These are phyloP conservation scores for Bubo bubo DNA, from an alignment of 2,113 vertebrate genomes.

Conservation along the genomic window DNA sequence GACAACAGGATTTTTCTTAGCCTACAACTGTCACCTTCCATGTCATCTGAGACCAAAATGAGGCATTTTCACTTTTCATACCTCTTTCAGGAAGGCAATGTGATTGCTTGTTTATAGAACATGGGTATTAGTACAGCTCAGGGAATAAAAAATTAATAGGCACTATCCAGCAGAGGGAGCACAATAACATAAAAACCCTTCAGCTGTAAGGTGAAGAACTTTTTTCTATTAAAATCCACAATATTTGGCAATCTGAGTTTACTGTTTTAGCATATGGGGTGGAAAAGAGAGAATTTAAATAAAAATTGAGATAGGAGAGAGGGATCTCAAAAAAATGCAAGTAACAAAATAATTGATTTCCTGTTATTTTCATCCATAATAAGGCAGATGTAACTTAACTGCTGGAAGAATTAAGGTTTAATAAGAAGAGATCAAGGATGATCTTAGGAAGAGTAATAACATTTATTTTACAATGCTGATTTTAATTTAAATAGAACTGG, in stretches of 20 bases:
- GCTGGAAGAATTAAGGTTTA: neutral
- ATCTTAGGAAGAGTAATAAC: neutral
- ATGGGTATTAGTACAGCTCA: neutral
- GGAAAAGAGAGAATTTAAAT: neutral
- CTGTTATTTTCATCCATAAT: neutral
- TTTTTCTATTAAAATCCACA: neutral
- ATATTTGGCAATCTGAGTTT: neutral
- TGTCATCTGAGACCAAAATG: neutral
- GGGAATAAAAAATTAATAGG: constrained; percentile 7
- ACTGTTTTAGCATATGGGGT: neutral
- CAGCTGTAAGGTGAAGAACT: neutral
- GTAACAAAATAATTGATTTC: neutral
- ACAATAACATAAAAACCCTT: neutral
- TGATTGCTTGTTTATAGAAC: neutral
- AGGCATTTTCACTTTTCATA: neutral
- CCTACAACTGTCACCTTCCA: neutral
- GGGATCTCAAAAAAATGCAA: neutral
- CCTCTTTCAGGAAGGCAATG: neutral
- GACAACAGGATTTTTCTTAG: neutral
- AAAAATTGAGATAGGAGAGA: neutral
- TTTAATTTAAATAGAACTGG: constrained; percentile 9
- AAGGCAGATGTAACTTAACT: neutral
- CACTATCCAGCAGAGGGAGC: constrained; percentile 63
- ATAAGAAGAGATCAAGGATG: neutral
- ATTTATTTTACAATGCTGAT: constrained; percentile 3